Base-by-base conservation (phyloP, 2,113 vertebrate species). In the Alethe diademata region DNA sequence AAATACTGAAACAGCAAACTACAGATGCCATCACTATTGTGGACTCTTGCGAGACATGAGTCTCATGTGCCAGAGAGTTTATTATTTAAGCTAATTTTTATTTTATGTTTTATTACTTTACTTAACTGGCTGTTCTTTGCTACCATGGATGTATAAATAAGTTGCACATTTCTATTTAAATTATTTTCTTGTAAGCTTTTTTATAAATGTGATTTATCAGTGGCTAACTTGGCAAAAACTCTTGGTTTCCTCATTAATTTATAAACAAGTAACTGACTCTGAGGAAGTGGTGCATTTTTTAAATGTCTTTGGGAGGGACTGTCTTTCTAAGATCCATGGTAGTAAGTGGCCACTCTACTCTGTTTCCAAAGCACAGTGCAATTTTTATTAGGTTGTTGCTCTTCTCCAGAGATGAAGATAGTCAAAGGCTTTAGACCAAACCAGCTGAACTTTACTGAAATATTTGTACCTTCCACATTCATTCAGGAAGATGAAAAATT, bases 191-290 rank as follows among this genome's bases (percentile, higher is more conserved):
- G 38, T 9, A 72, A 86, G 29, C n/a, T 86, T 93, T 96, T 94
- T 90, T 91, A 72, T 35, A 12, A 48, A 50, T 96, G 76, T 82
- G 78, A 56, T 96, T 97, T 96, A 33, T 96, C 78, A 95, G 83
- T 92, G 91, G 61, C 84, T 95, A 95, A 87, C 75, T 94, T 96
- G 87, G 18, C 65, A 92, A 86, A 86, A 94, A 20, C 71, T 88
- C 60, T 84, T 94, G 33, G 80, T 69, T 95, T 78, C 50, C 88
- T 86, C 45, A 73, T 42, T 78, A 81, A 86, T 90, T 94, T 87
- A 94, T 88, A 95, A 96, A 96, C 74, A 74, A 93, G 75, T 71
- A 97, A 93, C 53, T 86, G 76, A 92, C 87, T 91, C 72, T 74
- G 80, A 45, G 90, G 83, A 69, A 79, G 75, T 45, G 3, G 11